phyloP scores from a whole-genome alignment of 2,888 invertebrate genomes.

The Abrostola triplasia region DNA sequence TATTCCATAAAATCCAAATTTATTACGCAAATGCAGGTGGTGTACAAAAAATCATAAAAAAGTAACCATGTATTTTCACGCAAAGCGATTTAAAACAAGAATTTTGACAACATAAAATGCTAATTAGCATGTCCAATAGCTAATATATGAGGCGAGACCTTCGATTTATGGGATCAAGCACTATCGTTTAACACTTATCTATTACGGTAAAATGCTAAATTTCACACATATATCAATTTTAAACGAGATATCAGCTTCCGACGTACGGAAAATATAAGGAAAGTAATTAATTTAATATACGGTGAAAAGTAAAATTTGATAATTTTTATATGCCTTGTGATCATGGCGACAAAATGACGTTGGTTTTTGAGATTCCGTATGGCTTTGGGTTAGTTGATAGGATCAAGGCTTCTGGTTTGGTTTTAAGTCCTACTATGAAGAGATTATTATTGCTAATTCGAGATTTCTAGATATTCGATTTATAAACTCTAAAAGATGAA shows the following conservation, averaged over 20 bases:
- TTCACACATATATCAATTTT: constrained; percentile 66
- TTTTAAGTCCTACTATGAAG: not conserved
- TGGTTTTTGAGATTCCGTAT: constrained; percentile 18
- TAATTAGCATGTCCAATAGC: constrained; percentile 43
- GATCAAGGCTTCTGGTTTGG: constrained; percentile 35
- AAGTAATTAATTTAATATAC: constrained; percentile 41
- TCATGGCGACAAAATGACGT: constrained; percentile 57
- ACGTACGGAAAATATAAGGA: constrained; percentile 50
- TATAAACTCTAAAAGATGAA: too few relatives aligned
- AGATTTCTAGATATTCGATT: not conserved
- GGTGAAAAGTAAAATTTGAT: constrained; percentile 53
- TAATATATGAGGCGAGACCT: constrained; percentile 48
- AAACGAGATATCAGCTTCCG: constrained; percentile 61
- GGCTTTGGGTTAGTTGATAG: constrained; percentile 21
- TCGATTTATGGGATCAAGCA: constrained; percentile 42
- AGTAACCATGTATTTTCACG: constrained; percentile 25
- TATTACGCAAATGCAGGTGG: not conserved
- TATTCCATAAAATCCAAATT: not conserved
- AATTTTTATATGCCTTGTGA: constrained; percentile 28
- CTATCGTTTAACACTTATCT: constrained; percentile 48
- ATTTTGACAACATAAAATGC: constrained; percentile 50
- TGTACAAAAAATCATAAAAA: constrained; percentile 31
- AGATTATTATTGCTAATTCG: not conserved
- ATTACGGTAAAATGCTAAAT: constrained; percentile 60
- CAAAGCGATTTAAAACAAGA: constrained; percentile 22